Percentiles rank a stretch among this genome's conserved stretches.
Conservation (phyloP, 2,113 vertebrate genomes). For the Oreotragus oreotragus region DNA sequence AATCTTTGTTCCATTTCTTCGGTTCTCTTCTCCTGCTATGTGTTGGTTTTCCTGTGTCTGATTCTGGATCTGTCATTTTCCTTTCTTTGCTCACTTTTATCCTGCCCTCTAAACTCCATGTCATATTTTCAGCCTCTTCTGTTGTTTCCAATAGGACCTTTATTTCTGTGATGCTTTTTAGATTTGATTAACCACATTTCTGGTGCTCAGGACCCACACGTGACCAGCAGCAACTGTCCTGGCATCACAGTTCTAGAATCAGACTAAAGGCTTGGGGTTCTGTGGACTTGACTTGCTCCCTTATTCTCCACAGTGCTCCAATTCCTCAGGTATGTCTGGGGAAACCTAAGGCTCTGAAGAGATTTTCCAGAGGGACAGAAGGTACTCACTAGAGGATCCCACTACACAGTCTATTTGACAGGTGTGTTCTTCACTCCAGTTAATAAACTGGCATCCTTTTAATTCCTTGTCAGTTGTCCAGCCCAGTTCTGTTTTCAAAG, state of each 20-base stretch:
- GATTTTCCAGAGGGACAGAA: neutral
- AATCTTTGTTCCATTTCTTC: neutral
- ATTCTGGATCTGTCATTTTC: neutral
- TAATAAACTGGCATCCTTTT: neutral
- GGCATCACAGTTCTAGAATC: neutral
- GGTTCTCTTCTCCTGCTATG: neutral
- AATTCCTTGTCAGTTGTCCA: neutral
- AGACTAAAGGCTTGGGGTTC: neutral
- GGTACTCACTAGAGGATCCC: neutral
- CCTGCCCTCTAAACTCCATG: neutral
- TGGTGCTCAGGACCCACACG: neutral
- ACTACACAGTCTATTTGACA: neutral
- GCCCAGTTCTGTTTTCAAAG: neutral
- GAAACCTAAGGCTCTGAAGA: neutral
- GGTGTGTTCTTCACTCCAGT: neutral
- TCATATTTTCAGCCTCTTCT: neutral
- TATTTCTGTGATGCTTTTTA: neutral
- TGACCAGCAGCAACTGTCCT: neutral
- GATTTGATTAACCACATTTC: neutral
- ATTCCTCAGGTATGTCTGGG: neutral
- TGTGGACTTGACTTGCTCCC: neutral
- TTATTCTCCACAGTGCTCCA: neutral
- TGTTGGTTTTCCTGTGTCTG: neutral
- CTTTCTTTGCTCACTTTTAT: neutral
- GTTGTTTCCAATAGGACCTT: neutral